Evolutionary conservation across 35 echinoderm and acorn worm species (phyloP), one percentile per base, ranked within the genome.

Genomic region (Acanthaster planci): DNA sequence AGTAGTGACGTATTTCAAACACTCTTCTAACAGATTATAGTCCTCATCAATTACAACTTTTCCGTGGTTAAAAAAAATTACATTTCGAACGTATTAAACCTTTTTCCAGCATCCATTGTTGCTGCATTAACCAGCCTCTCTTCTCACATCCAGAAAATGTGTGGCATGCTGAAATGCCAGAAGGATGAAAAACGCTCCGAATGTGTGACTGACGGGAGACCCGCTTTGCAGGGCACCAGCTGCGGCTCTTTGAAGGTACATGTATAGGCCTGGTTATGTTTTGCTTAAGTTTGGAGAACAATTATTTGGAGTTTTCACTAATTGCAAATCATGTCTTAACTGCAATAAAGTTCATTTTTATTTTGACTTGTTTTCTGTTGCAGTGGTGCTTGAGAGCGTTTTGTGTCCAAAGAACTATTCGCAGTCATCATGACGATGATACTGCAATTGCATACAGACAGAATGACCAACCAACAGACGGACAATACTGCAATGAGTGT

Each of bases 191-290:
- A 26, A 7, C 21, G 64, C 7, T 26, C 64, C 5, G 23, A 26
- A 29, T 72, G 64, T 72, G 23, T 72, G 15, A 72, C 64, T 34
- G 64, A 72, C 23, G 64, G 64, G 64, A 72, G 64, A 30, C 64
- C 64, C 10, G 64, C 64, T 26, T 16, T 72, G 22, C 64, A 72
- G 34, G 64, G 64, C 22, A 72, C 64, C 34, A 26, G n/a, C 26
- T 72, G 64, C 30, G 64, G 64, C 14, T 34, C 64, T 27, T 26
- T 72, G 19, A 72, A 31, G 64, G 64, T 72, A 72, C 0, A 26
- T 26, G 1, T 56, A 56, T 8, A 59, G 19, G 19, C 5, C 17
- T 59, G 19, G 4, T 8, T 59, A 3, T n/a, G 18, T 27, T 72
- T 29, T 36, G 12, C 26, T 19, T 30, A 21, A 72, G 26, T 26